Evolutionary conservation across 2,113 vertebrate species (phyloP), one percentile per base, ranked within the genome.

Genomic region (Bostrychus sinensis): DNA sequence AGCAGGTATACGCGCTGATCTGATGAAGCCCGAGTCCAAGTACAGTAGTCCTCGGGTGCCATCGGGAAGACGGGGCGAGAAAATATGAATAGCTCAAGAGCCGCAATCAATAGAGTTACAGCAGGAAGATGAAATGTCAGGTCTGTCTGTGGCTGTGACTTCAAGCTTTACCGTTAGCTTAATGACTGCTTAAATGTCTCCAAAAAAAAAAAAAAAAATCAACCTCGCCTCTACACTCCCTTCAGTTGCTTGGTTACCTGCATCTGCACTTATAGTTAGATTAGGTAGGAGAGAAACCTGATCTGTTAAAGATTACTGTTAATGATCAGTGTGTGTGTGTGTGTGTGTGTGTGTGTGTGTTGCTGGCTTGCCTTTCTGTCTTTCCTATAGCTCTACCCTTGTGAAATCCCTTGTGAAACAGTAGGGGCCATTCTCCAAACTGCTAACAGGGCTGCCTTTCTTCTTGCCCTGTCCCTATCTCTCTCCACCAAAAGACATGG

Each of bases 231-330:
- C 85, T 86, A 86, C 75, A 80, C 75, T 70, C 65, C 54, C 57
- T 25, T 56, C 80, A 69, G 88, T 91, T 89, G 89, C 89, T 75
- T 86, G 73, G 90, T 89, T 92, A 92, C 92, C 90, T 89, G 83
- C 58, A 74, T 69, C 22, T 17, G 61, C 38, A 19, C 53, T 63
- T 57, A 74, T 41, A 73, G 82, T 66, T 22, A 77, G 75, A 83
- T 80, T 66, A 81, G 82, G 64, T 67, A 51, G 70, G 80, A 38
- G 23, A 80, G 54, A 67, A 88, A 91, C 78, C 77, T 53, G 80
- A 92, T 81, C 89, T 84, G 65, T 72, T 16, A 6, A 66, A 80
- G 75, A 77, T 80, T 83, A 84, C 67, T 82, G 79, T 83, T 78
- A 78, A 79, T 62, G 84, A 74, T 82, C 78, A 66, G 70, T 70